Conservation (phyloP, 2,888 invertebrate species). For the Caenorhabditis sulstoni region DNA sequence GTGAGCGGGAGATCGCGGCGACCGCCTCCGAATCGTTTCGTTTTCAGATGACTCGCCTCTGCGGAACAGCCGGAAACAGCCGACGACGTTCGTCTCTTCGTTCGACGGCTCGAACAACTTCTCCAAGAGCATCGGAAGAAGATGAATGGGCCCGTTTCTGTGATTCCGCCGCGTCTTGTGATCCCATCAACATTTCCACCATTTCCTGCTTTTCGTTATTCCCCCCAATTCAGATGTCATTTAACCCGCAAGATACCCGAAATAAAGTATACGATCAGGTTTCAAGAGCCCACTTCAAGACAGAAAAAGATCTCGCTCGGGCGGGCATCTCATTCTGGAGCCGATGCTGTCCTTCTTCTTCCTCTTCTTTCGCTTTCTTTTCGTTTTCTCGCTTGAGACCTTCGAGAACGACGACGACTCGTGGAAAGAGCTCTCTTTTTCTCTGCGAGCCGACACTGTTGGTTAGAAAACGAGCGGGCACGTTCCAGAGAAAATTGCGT, state of each 20-base stretch:
- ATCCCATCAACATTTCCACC: constrained; percentile 45
- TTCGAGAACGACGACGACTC: constrained; percentile 43
- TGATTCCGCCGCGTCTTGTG: constrained; percentile 21
- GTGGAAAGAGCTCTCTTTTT: constrained; percentile 41
- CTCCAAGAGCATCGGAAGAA: constrained; percentile 43
- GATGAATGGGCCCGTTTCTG: constrained; percentile 18
- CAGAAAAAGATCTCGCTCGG: constrained; percentile 8
- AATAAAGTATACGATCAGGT: constrained; percentile 50
- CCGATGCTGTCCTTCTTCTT: not conserved
- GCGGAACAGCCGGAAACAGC: constrained; percentile 55
- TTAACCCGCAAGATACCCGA: constrained; percentile 16
- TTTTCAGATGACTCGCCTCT: constrained; percentile 58
- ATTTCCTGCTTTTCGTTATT: constrained; percentile 2
- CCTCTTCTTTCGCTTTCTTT: not conserved
- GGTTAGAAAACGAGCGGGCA: not conserved
- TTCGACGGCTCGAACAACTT: constrained; percentile 53
- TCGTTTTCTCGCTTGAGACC: constrained; percentile 8
- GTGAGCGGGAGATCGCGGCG: constrained; percentile 29
- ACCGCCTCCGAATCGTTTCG: not conserved
- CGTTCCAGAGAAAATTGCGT: not conserved
- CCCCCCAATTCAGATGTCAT: constrained; percentile 3
- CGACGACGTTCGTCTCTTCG: constrained; percentile 56
- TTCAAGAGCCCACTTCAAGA: constrained; percentile 31
- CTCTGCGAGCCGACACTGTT: constrained; percentile 34
- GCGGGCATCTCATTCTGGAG: not conserved